phyloP scores from a whole-genome alignment of 2,113 vertebrate species.

The Cepphus grylle region DNA sequence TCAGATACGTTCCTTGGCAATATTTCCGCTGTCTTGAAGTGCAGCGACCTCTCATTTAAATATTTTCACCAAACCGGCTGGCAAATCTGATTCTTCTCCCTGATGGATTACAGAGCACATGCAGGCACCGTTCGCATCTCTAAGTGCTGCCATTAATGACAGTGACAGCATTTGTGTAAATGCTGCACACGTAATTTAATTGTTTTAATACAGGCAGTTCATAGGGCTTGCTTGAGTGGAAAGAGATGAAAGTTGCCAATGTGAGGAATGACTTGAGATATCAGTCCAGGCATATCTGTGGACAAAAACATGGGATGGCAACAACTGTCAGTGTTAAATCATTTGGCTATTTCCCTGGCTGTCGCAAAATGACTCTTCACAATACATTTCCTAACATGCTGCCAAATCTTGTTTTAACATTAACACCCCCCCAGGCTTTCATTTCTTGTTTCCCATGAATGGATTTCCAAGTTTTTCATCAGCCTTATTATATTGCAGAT shows the following conservation, averaged over 20 bases:
- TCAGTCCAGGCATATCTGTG: neutral
- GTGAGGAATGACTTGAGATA: neutral
- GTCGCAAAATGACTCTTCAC: neutral
- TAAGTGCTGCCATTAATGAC: neutral
- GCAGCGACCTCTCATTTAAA: neutral
- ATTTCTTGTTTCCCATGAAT: neutral
- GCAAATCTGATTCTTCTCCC: neutral
- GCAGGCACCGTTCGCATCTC: neutral
- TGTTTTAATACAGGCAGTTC: neutral
- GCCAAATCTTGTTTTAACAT: neutral
- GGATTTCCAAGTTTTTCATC: neutral
- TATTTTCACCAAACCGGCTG: neutral
- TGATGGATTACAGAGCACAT: neutral
- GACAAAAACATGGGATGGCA: neutral
- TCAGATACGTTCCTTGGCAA: accelerated
- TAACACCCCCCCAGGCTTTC: neutral
- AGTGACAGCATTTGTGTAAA: neutral
- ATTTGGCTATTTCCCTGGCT: neutral
- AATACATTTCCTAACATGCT: neutral
- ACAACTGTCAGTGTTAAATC: neutral
- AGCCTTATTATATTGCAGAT: neutral
- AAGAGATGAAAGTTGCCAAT: neutral
- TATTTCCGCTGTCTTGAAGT: neutral
- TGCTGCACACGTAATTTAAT: neutral
- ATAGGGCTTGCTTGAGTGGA: neutral